Percentiles rank a stretch among this genome's conserved stretches.
phyloP scores from a whole-genome alignment of 2,113 vertebrate species.

The Pelecanoides urinatrix region DNA sequence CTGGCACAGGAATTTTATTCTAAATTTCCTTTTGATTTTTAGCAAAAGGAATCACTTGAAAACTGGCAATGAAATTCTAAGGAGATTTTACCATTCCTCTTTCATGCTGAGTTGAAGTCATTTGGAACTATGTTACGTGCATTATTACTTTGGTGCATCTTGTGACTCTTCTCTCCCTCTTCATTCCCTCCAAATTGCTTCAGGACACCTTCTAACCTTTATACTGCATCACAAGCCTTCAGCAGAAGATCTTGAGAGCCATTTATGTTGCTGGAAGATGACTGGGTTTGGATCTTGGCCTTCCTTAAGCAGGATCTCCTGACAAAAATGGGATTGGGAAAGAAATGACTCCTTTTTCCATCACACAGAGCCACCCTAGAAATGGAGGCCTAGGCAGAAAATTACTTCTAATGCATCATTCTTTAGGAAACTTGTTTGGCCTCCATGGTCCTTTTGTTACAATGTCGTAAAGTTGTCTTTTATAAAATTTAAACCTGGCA shows the following conservation, averaged over 20 bases:
- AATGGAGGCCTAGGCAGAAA: constrained; percentile 52
- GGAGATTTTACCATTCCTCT: constrained; percentile 34
- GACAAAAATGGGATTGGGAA: constrained; percentile 60
- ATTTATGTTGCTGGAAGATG: constrained; percentile 64
- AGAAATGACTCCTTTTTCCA: constrained; percentile 54
- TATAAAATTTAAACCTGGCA: constrained; percentile 1
- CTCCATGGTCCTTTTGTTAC: not conserved
- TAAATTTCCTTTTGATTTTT: constrained; percentile 30
- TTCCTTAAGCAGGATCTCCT: constrained; percentile 61
- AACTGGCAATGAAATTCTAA: not conserved
- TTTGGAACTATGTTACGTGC: constrained; percentile 39
- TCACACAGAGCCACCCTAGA: constrained; percentile 29
- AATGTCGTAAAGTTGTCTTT: not conserved
- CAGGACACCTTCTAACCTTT: constrained; percentile 64
- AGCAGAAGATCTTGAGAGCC: constrained; percentile 55
- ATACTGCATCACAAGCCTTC: constrained; percentile 59
- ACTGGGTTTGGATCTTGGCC: constrained; percentile 66
- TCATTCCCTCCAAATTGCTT: constrained; percentile 64
- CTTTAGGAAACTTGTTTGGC: not conserved
- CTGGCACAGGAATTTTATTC: not conserved
- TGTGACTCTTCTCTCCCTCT: constrained; percentile 63
- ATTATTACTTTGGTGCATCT: constrained; percentile 43
- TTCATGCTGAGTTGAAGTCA: constrained; percentile 45
- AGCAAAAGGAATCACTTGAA: not conserved
- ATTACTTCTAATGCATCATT: not conserved